phyloP scores from a whole-genome alignment of 2,113 vertebrate genomes.

The Rhabdomys dilectus region DNA sequence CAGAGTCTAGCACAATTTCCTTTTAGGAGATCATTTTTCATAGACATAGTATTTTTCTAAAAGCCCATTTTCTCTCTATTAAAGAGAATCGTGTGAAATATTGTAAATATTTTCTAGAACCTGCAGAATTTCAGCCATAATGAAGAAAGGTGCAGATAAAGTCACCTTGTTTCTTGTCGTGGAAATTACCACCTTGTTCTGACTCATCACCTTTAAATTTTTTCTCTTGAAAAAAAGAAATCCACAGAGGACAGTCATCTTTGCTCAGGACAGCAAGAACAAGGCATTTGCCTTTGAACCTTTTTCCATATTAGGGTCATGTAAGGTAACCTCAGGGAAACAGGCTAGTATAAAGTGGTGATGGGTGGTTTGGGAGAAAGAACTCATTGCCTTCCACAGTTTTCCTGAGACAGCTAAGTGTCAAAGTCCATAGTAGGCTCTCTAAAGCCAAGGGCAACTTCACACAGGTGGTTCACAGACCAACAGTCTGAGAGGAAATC shows the following conservation, averaged over 20 bases:
- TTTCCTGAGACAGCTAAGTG: not conserved
- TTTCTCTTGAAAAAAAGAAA: not conserved
- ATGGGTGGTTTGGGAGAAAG: not conserved
- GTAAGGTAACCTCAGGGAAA: not conserved
- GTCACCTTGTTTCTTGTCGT: not conserved
- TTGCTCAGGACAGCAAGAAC: not conserved
- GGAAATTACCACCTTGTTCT: not conserved
- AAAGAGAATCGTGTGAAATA: not conserved
- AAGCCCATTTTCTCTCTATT: slow-evolving; percentile 27
- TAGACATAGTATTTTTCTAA: not conserved
- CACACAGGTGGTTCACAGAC: not conserved
- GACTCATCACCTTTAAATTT: not conserved
- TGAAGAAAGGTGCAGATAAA: not conserved
- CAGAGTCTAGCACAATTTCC: not conserved
- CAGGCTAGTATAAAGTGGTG: not conserved
- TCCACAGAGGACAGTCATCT: not conserved
- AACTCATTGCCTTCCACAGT: not conserved
- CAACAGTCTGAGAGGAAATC: not conserved
- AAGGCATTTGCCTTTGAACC: not conserved
- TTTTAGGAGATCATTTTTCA: slow-evolving; percentile 29
- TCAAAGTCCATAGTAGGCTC: not conserved
- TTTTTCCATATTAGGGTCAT: not conserved
- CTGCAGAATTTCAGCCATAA: not conserved
- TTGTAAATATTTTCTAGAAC: not conserved
- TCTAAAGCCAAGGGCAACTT: not conserved